Base-by-base conservation (phyloP, 2,888 invertebrate species). In the Drosophila stalkeri region DNA sequence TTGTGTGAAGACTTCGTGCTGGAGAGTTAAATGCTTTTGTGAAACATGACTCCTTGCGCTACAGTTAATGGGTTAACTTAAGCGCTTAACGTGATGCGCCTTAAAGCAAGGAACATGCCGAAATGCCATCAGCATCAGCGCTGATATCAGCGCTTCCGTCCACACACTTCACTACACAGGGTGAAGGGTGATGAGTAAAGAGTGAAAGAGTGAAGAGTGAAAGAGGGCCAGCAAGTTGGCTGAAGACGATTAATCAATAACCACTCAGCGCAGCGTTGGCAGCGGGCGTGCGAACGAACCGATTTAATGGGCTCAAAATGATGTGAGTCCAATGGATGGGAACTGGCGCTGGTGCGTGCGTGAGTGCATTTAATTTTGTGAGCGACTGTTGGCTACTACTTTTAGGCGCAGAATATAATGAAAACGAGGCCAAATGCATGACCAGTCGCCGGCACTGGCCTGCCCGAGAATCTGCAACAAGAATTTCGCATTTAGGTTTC, bases 221-320 rank as follows among this genome's bases (percentile, higher is more conserved):
- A 59, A 61, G 49, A 44, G 37, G 47, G 39, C 52, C 33, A 16
- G 44, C 37, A 47, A 23, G 57, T 43, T 52, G 64, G 43, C 70
- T 52, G 64, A 62, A 62, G 80, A 65, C 86, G 86, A 82, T 86
- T 86, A 86, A 89, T 89, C 85, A 86, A 86, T 86, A 86, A 89
- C 75, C 84, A 89, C 81, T 86, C 79, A 89, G 67, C 47, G 57
- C 35, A 86, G 65, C 47, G 57, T 27, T 7, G 27, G 41, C 37
- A 31, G 44, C 33, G 41, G 43, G 67, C 47, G 67, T 69, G 63
- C 59, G 59, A 70, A 65, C 64, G 66, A 62, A 75, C 59, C 75
- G 75, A 78, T 82, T 82, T 82, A 81, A 81, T 82, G 86, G 86
- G 54, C 71, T 67, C 82, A 66, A 67, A 82, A 86, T 78, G 72